Conservation (phyloP, 2,113 vertebrate genomes). For the Notiomystis cincta region DNA sequence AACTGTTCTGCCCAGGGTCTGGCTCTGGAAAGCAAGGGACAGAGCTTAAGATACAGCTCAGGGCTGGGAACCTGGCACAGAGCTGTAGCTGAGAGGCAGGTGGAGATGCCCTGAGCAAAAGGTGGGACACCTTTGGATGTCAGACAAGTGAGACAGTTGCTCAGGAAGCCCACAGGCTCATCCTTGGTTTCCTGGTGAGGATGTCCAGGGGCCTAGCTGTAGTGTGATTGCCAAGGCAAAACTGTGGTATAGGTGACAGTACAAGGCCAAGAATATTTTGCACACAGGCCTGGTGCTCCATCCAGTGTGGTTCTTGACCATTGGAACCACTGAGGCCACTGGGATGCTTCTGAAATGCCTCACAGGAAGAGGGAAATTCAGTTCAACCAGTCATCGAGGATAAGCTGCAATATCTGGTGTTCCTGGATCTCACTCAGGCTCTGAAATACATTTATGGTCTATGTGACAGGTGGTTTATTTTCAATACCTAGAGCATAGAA, state of each 20-base stretch:
- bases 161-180: background rate
- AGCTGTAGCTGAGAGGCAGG: background rate
- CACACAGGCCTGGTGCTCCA: background rate
- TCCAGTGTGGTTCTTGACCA: background rate
- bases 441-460: background rate
- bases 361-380: background rate
- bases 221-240: background rate
- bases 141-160: background rate
- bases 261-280: background rate
- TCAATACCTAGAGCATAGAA: constrained; percentile 27
- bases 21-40: background rate
- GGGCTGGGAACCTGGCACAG: background rate
- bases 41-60: background rate
- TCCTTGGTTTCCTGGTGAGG: background rate
- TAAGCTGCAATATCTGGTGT: background rate
- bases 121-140: background rate
- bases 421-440: constrained; percentile 8
- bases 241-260: background rate
- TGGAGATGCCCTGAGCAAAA: background rate
- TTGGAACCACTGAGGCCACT: background rate
- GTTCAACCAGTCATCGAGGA: background rate
- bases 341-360: background rate
- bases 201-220: background rate
- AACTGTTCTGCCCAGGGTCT: background rate
- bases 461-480: constrained; percentile 42